Conservation (phyloP, 1,140 invertebrate species). For the Macrobrachium nipponense region DNA sequence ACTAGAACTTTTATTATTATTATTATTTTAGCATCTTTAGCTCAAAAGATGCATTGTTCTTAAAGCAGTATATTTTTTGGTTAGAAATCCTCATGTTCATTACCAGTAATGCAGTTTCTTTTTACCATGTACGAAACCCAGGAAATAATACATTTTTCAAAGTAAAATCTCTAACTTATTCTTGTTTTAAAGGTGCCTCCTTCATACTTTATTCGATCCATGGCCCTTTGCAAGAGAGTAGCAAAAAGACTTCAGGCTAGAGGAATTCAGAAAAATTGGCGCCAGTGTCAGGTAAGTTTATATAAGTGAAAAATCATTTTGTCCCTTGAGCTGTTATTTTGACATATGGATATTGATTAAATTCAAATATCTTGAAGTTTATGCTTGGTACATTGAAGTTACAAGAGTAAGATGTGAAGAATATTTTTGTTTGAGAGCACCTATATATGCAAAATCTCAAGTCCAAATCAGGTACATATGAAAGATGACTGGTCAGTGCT, state of each 20-base stretch:
- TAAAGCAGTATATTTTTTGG: too few species aligned
- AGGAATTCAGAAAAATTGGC: constrained; percentile 62
- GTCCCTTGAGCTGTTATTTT: not conserved
- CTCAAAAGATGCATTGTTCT: too few species aligned
- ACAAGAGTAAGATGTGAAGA: too few species aligned
- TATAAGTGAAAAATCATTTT: not conserved
- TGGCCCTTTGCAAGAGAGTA: constrained; percentile 60
- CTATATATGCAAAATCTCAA: too few species aligned
- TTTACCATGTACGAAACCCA: too few species aligned
- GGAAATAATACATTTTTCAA: not conserved
- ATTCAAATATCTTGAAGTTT: not conserved
- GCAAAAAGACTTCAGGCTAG: constrained; percentile 50
- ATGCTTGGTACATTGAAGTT: not conserved
- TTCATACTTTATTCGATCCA: constrained; percentile 63
- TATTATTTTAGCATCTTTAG: too few species aligned
- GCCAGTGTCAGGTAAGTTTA: constrained; percentile 61
- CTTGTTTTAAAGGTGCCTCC: constrained; percentile 55
- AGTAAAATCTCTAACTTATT: not conserved
- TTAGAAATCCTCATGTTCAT: too few species aligned
- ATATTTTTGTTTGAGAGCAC: too few species aligned
- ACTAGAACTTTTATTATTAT: too few species aligned
- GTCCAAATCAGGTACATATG: not conserved
- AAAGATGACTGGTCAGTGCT: not conserved
- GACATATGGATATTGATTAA: too few species aligned
- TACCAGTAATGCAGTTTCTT: too few species aligned